phyloP scores from a whole-genome alignment of 2,113 vertebrate species.

The Rhinichthys klamathensis region DNA sequence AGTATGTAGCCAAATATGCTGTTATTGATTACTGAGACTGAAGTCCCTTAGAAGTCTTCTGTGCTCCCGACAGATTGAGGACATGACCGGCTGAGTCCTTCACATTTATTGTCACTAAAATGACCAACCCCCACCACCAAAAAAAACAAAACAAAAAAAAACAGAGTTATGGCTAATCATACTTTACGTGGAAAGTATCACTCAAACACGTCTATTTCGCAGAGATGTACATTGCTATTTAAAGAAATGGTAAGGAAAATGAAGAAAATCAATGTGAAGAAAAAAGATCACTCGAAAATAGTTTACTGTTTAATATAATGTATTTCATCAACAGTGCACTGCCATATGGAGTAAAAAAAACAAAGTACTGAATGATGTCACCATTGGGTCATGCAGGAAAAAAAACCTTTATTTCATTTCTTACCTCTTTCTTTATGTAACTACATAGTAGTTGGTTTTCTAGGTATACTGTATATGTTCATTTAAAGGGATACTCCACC shows the following conservation, averaged over 20 bases:
- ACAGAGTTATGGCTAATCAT: neutral
- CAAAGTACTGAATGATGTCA: neutral
- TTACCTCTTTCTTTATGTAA: slow-evolving; percentile 67
- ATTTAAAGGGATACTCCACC: no score
- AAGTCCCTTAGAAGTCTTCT: slow-evolving; percentile 18
- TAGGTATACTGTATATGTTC: slow-evolving; percentile 69
- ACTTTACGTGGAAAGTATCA: neutral
- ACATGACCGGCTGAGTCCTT: slow-evolving; percentile 26
- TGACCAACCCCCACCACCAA: no score
- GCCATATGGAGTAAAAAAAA: slow-evolving; percentile 24
- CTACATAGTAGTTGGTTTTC: slow-evolving; percentile 81
- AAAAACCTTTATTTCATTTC: slow-evolving; percentile 5
- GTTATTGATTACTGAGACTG: neutral
- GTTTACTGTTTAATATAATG: slow-evolving; percentile 37
- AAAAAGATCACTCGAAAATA: slow-evolving; percentile 13
- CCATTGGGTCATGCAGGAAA: neutral
- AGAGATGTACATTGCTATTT: neutral
- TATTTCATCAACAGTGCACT: slow-evolving; percentile 40
- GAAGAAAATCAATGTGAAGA: neutral
- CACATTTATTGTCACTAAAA: no score
- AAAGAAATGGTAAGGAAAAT: neutral
- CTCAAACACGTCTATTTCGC: neutral
- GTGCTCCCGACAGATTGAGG: slow-evolving; percentile 21
- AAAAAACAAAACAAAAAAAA: no score
- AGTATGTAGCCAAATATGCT: neutral